A percentile compares a stretch with the other conserved stretches of the same genome.
Conservation (phyloP, 2,888 invertebrate species). For the Nomada fucata region DNA sequence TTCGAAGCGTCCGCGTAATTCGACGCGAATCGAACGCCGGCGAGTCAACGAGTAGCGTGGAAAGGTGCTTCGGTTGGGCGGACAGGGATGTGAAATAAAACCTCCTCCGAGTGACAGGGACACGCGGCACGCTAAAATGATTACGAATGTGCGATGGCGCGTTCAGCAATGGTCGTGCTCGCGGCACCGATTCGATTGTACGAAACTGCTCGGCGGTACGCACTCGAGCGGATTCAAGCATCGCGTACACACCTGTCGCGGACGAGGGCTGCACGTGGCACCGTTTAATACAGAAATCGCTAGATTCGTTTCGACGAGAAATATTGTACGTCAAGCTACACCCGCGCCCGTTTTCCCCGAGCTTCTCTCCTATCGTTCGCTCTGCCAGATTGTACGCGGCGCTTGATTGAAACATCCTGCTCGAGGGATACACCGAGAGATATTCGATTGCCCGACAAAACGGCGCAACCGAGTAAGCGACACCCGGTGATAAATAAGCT, state of each 20-base stretch:
- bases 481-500: not conserved
- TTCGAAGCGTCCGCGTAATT: no score
- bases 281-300: slow-evolving; percentile 43
- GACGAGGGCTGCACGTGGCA: slow-evolving; percentile 23
- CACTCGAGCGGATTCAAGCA: slow-evolving; percentile 2
- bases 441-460: no score
- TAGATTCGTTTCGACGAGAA: slow-evolving; percentile 15
- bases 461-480: not conserved
- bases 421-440: no score
- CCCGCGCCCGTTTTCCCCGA: no score
- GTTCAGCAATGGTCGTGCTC: slow-evolving; percentile 26
- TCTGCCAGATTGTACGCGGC: not conserved
- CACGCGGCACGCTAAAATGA: slow-evolving; percentile 32
- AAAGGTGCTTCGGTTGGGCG: no score
- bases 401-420: no score
- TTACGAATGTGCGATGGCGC: slow-evolving; percentile 24
- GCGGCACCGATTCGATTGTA: slow-evolving; percentile 48
- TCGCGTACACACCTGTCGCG: slow-evolving; percentile 8
- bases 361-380: not conserved
- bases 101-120: not conserved
- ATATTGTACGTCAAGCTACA: slow-evolving; percentile 37
- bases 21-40: no score
- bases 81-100: no score
- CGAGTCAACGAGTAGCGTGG: no score
- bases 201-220: slow-evolving; percentile 20